Evolutionary conservation across 2,888 invertebrate species (phyloP).

Genomic region (Dioctria rufipes): DNA sequence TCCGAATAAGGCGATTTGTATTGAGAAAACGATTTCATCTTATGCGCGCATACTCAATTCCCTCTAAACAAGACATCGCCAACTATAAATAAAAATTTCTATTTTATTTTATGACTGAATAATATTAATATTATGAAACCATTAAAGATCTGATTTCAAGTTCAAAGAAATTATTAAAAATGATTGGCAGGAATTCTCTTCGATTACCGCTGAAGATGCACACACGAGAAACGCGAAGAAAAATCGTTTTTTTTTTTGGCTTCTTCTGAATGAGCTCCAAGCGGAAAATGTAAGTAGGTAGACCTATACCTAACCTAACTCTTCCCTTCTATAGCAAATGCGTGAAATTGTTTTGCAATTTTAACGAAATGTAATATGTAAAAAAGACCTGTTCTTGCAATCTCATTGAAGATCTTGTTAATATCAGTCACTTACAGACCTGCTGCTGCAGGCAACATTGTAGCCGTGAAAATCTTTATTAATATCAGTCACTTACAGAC

Average conservation of each 20-base stretch:
- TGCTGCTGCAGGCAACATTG: conserved; percentile 11
- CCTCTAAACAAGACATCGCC: too few species aligned
- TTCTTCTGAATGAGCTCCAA: not conserved
- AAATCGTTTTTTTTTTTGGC: not conserved
- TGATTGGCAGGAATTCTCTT: too few species aligned
- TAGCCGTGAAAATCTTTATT: not conserved
- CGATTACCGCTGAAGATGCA: not conserved
- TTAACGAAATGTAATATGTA: not conserved
- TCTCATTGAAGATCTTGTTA: conserved; percentile 42
- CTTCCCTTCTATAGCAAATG: not conserved
- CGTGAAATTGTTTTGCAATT: not conserved
- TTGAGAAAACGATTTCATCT: too few species aligned
- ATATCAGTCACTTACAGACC: not conserved
- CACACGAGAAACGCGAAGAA: not conserved
- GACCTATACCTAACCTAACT: too few species aligned
- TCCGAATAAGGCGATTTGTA: too few species aligned
- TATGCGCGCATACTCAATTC: too few species aligned
- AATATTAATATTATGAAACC: not conserved
- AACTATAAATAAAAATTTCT: not conserved
- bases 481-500: not conserved
- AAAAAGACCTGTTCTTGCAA: conserved; percentile 29
- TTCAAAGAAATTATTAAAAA: not conserved
- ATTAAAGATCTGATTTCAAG: not conserved
- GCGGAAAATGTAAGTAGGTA: too few species aligned
- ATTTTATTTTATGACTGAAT: too few species aligned